phyloP scores from a whole-genome alignment of 64 coral and sea anemone species.

The Dendronephthya gigantea region DNA sequence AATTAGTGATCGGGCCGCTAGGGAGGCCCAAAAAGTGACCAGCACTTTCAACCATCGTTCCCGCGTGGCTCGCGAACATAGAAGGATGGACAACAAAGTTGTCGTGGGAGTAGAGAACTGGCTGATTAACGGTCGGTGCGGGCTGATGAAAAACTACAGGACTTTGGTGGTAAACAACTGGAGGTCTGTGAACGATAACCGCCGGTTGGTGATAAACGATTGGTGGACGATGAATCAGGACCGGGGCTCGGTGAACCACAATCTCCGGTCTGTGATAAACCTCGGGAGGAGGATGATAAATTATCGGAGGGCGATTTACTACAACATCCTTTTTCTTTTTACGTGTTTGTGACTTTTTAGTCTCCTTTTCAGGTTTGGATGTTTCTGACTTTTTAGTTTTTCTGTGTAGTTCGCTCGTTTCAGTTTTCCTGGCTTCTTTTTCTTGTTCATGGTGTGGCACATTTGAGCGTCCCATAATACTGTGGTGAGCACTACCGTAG shows the following conservation, averaged over 20 bases:
- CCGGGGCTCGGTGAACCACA: conserved; percentile 85
- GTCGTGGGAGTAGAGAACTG: conserved; percentile 81
- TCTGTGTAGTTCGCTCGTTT: neutral
- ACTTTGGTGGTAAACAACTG: conserved; percentile 92
- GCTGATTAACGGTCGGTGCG: conserved; percentile 80
- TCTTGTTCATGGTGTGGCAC: neutral
- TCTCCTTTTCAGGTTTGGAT: neutral
- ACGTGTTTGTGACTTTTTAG: conserved; percentile 28
- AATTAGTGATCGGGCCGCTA: conserved; percentile 67
- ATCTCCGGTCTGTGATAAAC: conserved; percentile 98
- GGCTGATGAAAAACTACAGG: conserved; percentile 98
- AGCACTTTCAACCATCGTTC: conserved; percentile 77
- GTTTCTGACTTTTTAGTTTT: neutral
- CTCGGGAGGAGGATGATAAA: conserved; percentile 96
- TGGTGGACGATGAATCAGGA: conserved; percentile 90
- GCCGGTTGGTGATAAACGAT: conserved; percentile 94
- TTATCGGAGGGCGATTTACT: conserved; percentile 93
- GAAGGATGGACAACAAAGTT: conserved; percentile 78
- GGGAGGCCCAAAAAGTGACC: conserved; percentile 79
- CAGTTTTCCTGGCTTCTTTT: no score
- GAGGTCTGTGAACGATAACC: conserved; percentile 88
- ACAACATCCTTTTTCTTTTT: conserved; percentile 96
- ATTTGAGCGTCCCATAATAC: neutral
- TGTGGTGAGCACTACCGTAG: no score
- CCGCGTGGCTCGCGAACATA: conserved; percentile 60